Conservation (phyloP, 2,113 vertebrate genomes). For the Okapia johnstoni region DNA sequence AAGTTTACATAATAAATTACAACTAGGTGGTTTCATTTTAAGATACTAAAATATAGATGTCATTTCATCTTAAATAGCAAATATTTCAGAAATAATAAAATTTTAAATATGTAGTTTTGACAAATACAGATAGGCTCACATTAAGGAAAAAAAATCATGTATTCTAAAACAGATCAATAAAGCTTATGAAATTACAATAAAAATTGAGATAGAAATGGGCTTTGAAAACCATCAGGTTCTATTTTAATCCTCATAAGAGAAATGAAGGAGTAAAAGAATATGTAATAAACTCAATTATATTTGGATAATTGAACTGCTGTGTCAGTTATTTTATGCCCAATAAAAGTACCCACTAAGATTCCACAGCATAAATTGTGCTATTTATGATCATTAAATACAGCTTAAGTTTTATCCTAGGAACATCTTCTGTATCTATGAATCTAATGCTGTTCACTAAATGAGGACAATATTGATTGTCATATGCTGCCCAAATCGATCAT, state of each 20-base stretch:
- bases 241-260: conserved; percentile 46
- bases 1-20: background rate
- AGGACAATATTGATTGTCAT: conserved; percentile 95
- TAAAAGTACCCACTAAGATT: conserved; percentile 72
- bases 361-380: conserved; percentile 82
- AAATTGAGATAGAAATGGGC: conserved; percentile 49
- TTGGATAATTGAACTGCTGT: conserved; percentile 47
- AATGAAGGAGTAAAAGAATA: conserved; percentile 33
- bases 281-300: conserved; percentile 66
- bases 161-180: conserved; percentile 11
- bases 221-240: conserved; percentile 30
- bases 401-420: conserved; percentile 83
- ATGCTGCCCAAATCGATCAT: conserved; percentile 95
- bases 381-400: conserved; percentile 84
- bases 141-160: conserved; percentile 25
- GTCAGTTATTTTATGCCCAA: conserved; percentile 63
- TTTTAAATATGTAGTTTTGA: conserved; percentile 29
- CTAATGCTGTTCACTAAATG: conserved; percentile 87
- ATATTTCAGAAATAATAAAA: conserved; percentile 32
- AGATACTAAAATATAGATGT: conserved; percentile 10
- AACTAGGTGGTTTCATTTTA: conserved; percentile 12
- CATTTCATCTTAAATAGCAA: conserved; percentile 36
- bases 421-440: conserved; percentile 83
- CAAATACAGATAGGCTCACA: conserved; percentile 24
- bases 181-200: conserved; percentile 29